A percentile compares a stretch with the other conserved stretches of the same genome.
phyloP scores from a whole-genome alignment of 2,888 invertebrate genomes.

The Antitype chi region DNA sequence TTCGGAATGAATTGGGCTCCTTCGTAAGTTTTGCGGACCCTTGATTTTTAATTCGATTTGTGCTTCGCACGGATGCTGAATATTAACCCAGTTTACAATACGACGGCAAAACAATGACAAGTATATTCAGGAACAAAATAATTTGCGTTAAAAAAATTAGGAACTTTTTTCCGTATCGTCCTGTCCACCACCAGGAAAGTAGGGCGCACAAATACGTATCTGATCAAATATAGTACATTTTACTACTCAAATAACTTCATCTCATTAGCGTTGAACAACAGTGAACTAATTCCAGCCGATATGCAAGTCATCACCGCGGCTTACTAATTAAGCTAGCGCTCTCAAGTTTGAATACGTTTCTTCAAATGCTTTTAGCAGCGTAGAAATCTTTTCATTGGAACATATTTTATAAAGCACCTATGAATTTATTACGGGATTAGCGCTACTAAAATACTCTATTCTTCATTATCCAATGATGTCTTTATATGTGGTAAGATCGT shows the following conservation, averaged over 20 bases:
- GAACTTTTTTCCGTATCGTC: background rate
- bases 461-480: background rate
- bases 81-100: conserved; percentile 72
- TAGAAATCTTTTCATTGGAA: conserved; percentile 30
- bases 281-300: conserved; percentile 31
- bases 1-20: conserved; percentile 86
- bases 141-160: background rate
- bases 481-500: background rate
- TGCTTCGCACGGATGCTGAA: conserved; percentile 75
- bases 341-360: conserved; percentile 48
- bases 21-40: conserved; percentile 78
- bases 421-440: conserved; percentile 8
- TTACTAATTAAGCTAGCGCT: conserved; percentile 49
- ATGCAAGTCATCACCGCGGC: conserved; percentile 46
- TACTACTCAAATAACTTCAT: conserved; percentile 7
- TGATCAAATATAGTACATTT: background rate
- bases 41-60: conserved; percentile 85
- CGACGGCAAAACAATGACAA: conserved; percentile 66
- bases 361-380: conserved; percentile 49
- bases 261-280: conserved; percentile 35
- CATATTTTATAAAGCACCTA: conserved; percentile 5
- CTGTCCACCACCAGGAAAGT: background rate
- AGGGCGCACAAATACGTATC: background rate
- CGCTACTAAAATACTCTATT: background rate
- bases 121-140: conserved; percentile 9